These are phyloP conservation scores for Aproaerema taeniolella DNA, from an alignment of 2,888 invertebrate species.

Conservation along the genomic window DNA sequence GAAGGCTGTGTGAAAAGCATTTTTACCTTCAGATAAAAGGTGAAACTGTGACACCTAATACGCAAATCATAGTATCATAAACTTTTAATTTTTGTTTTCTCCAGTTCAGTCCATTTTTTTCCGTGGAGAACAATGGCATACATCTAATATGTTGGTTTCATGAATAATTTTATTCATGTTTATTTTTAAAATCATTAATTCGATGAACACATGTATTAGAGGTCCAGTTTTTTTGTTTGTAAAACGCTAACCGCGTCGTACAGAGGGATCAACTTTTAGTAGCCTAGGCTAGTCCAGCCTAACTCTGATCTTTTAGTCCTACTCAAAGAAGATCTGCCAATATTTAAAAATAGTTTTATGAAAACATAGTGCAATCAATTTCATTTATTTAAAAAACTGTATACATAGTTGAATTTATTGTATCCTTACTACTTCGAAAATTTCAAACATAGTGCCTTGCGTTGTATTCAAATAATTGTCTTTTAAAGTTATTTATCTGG, in stretches of 20 bases:
- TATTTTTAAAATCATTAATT: no score
- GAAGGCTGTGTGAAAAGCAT: conserved; percentile 71
- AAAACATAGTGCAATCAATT: conserved; percentile 44
- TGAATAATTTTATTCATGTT: no score
- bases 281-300: conserved; percentile 4
- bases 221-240: no score
- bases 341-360: conserved; percentile 34
- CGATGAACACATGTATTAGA: no score
- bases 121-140: no score
- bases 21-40: conserved; percentile 35
- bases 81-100: no score
- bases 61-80: background rate
- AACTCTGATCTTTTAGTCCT: conserved; percentile 29
- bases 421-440: no score
- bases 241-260: background rate
- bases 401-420: conserved; percentile 23
- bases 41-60: conserved; percentile 19
- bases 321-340: conserved; percentile 62
- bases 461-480: conserved; percentile 57
- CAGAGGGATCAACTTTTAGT: conserved; percentile 35
- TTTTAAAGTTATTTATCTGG: conserved; percentile 41
- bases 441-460: conserved; percentile 66
- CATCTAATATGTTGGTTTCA: no score
- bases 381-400: conserved; percentile 30
- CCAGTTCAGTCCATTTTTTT: no score